phyloP scores from a whole-genome alignment of 2,888 invertebrate genomes.

The Ecdyonurus torrentis region DNA sequence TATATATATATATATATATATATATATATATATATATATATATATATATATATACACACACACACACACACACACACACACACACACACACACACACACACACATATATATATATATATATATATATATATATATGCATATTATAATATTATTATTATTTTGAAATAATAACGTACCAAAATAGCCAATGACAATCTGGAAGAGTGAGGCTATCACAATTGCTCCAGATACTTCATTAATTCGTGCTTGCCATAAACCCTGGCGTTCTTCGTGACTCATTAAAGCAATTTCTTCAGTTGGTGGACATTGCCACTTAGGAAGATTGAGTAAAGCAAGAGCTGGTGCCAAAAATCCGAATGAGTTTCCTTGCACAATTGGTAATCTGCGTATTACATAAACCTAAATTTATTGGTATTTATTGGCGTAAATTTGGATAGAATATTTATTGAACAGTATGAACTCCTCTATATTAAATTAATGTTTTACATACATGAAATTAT shows the following conservation, averaged over 20 bases:
- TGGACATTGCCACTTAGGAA: slow-evolving; percentile 58
- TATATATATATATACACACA: too few relatives aligned
- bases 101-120: not conserved
- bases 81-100: slow-evolving; percentile 2
- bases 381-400: too few relatives aligned
- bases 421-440: too few relatives aligned
- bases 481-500: not conserved
- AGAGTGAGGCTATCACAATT: slow-evolving; percentile 58
- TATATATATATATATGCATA: not conserved
- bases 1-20: too few relatives aligned
- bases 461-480: not conserved
- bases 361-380: slow-evolving; percentile 60
- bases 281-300: slow-evolving; percentile 29
- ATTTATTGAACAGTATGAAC: too few relatives aligned
- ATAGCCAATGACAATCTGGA: slow-evolving; percentile 55
- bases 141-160: not conserved
- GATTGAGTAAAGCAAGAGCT: slow-evolving; percentile 52
- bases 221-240: slow-evolving; percentile 73
- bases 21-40: too few relatives aligned
- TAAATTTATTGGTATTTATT: too few relatives aligned
- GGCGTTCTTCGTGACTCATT: slow-evolving; percentile 36
- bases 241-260: slow-evolving; percentile 50
- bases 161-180: slow-evolving; percentile 18
- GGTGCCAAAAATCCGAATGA: slow-evolving; percentile 67
- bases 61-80: too few relatives aligned